A percentile compares a stretch with the other conserved stretches of the same genome.
Evolutionary conservation across 2,888 invertebrate species (phyloP).

Genomic region (Drosophila neoperkinsi): DNA sequence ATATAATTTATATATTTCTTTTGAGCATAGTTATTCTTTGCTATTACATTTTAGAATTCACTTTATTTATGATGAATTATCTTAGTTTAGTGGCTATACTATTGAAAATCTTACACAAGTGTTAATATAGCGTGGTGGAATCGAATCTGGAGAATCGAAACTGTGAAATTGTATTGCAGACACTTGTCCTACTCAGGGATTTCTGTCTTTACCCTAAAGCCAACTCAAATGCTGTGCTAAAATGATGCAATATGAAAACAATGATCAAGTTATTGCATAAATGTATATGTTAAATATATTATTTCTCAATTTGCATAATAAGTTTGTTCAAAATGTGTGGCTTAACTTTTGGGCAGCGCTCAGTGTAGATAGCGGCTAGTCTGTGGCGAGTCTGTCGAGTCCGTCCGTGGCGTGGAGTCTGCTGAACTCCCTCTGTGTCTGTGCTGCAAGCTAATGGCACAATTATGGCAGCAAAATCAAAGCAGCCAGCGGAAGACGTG

Average conservation of each 20-base stretch:
- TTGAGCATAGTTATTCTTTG: neutral
- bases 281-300: neutral
- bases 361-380: slow-evolving; percentile 1
- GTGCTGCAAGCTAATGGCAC: slow-evolving; percentile 72
- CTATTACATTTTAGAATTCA: neutral
- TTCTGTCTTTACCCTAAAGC: no score
- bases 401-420: slow-evolving; percentile 12
- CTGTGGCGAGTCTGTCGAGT: neutral
- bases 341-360: neutral
- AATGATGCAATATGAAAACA: neutral
- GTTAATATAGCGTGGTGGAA: neutral
- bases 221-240: neutral
- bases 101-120: neutral
- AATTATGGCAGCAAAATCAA: slow-evolving; percentile 77
- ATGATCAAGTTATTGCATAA: neutral
- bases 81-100: neutral
- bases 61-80: neutral
- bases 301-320: neutral
- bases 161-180: neutral
- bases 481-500: slow-evolving; percentile 75
- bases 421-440: slow-evolving; percentile 24
- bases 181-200: neutral
- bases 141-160: neutral
- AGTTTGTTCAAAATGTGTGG: neutral
- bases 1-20: neutral